Evolutionary conservation across 2,113 vertebrate genomes (phyloP).

Genomic region (Pituophis catenifer): DNA sequence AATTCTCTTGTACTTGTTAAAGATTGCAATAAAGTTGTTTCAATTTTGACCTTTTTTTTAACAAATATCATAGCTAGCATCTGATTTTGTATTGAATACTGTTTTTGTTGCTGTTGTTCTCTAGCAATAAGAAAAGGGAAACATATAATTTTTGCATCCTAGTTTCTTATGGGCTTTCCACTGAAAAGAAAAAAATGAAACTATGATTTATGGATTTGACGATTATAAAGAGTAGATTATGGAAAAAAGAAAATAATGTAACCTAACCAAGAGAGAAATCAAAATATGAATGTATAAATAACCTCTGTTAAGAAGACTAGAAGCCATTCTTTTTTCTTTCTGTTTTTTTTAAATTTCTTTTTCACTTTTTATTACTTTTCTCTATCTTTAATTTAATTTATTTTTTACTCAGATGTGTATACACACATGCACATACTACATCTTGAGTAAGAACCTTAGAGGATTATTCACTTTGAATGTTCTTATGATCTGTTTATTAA

Average conservation of each 20-base stretch:
- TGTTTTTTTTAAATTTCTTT: background rate
- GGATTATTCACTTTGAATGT: constrained; percentile 1
- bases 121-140: background rate
- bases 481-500: constrained; percentile 25
- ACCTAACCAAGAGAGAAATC: background rate
- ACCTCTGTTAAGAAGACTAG: background rate
- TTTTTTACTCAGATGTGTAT: background rate
- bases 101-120: constrained; percentile 8
- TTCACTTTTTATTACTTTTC: background rate
- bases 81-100: constrained; percentile 9
- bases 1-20: background rate
- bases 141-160: background rate
- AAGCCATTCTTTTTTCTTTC: background rate
- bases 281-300: background rate
- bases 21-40: background rate
- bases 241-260: background rate
- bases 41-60: background rate
- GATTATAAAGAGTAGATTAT: background rate
- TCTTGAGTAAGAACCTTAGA: background rate
- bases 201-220: background rate
- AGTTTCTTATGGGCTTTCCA: background rate
- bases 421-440: background rate
- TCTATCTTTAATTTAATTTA: background rate
- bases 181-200: background rate
- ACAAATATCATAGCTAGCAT: background rate